Evolutionary conservation across 2,797 vertebrate species (phyloP).

Genomic region (Rhynchonycteris naso): DNA sequence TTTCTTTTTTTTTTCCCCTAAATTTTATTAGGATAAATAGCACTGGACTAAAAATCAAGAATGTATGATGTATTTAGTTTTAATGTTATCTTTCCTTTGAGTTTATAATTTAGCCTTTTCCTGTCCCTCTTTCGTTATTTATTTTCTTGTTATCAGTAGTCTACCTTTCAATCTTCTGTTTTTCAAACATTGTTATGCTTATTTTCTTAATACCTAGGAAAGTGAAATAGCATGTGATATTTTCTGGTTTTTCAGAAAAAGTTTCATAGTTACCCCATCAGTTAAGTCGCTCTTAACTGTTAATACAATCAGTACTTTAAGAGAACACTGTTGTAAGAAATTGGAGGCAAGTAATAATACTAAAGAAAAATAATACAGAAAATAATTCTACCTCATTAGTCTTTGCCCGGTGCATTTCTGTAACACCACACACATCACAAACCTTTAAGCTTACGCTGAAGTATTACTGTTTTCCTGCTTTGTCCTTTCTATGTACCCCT

Average conservation of each 20-base stretch:
- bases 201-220: conserved; percentile 3
- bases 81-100: not conserved
- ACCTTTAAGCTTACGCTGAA: not conserved
- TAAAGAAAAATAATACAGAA: not conserved
- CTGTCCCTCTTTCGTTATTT: not conserved
- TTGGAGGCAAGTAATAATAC: not conserved
- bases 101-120: conserved; percentile 1
- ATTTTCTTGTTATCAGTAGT: not conserved
- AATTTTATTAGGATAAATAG: not conserved
- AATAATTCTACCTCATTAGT: not conserved
- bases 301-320: not conserved
- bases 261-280: not conserved
- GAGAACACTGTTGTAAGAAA: not conserved
- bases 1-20: not conserved
- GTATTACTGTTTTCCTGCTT: not conserved
- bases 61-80: not conserved
- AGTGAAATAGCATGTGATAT: not conserved
- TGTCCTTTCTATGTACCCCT: not conserved
- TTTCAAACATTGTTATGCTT: conserved; percentile 40
- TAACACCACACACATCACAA: not conserved
- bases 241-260: conserved; percentile 31
- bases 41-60: not conserved
- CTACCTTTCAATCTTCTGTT: conserved; percentile 11
- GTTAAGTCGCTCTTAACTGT: not conserved
- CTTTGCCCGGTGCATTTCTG: not conserved